Evolutionary conservation across 2,888 invertebrate genomes (phyloP).

Genomic region (Mactromeris polynyma): DNA sequence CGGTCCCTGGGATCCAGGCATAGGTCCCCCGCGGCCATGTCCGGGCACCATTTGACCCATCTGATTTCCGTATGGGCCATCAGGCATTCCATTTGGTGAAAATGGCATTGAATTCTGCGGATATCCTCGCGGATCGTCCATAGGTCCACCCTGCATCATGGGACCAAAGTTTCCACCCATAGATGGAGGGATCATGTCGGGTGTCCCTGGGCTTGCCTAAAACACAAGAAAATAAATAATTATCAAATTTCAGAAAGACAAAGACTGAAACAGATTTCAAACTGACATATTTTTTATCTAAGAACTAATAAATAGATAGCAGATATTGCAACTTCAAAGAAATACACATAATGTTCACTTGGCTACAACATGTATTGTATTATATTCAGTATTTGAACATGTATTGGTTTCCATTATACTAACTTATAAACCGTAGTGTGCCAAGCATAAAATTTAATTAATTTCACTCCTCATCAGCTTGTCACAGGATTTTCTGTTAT

Average conservation of each 20-base stretch:
- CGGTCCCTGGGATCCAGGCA: constrained; percentile 45
- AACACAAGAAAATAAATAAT: constrained; percentile 18
- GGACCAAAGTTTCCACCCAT: constrained; percentile 67
- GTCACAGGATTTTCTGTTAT: too few relatives aligned
- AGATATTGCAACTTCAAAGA: too few relatives aligned
- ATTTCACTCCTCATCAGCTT: too few relatives aligned
- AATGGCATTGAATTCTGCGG: constrained; percentile 65
- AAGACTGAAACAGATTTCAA: background rate
- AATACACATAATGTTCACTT: too few relatives aligned
- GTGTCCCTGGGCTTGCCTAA: constrained; percentile 71
- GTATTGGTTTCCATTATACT: too few relatives aligned
- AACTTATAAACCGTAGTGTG: too few relatives aligned
- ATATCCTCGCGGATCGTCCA: constrained; percentile 71
- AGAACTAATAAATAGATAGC: too few relatives aligned
- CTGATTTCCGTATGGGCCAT: constrained; percentile 50
- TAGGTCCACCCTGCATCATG: constrained; percentile 71
- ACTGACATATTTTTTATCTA: background rate
- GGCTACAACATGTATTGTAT: too few relatives aligned
- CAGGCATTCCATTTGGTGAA: constrained; percentile 61
- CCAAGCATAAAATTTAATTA: too few relatives aligned
- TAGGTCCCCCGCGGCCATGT: constrained; percentile 51
- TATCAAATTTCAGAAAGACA: background rate
- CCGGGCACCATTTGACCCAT: constrained; percentile 63
- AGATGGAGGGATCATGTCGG: constrained; percentile 71
- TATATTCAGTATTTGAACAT: too few relatives aligned